Evolutionary conservation across 2,797 vertebrate species (phyloP), one percentile per base, ranked within the genome.

Genomic region (Thaleichthys pacificus): DNA sequence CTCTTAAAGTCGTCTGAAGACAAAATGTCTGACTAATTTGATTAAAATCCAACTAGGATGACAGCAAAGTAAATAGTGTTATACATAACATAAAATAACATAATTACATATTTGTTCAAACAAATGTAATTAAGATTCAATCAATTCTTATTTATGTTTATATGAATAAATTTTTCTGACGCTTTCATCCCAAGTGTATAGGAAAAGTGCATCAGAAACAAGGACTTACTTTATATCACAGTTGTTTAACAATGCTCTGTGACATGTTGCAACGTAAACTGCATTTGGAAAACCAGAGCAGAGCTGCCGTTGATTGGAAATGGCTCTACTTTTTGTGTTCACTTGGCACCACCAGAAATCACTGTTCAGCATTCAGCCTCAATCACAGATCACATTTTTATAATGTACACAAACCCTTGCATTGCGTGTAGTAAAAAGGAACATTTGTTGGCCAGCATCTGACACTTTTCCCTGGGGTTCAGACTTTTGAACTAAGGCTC

Each of bases 331-430:
- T 12, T 47, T 84, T 80, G 79, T 88, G 89, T 89, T 86, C 87
- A 82, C 78, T 81, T 86, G 85, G 42, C 12, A 47, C 87, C 84
- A 87, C 76, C 80, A 80, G 82, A 83, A 88, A 87, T 89, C 89
- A 92, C 88, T 89, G 92, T 88, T 91, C 89, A 89, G 82, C 75
- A 6, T 80, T 82, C 69, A 74, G 73, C 42, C 19, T 35, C 9
- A 32, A 32, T 32, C 19, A 12, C 21, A 64, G 24, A 58, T 58
- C 56, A 21, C 9, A 22, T 58, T 22, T 21, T 8, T 58, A 21
- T 58, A 58, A 21, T 58, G 17, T 58, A 58, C 22, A 21, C 22
- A 22, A 7, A 58, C 22, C 58, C 21, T 60, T 9, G 17, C 17
- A 12, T 60, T 24, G 7, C 12, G 24, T 14, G 5, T 60, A 4